These are phyloP conservation scores for Drosophila repleta DNA, from an alignment of 1,140 invertebrate species.

Conservation along the genomic window DNA sequence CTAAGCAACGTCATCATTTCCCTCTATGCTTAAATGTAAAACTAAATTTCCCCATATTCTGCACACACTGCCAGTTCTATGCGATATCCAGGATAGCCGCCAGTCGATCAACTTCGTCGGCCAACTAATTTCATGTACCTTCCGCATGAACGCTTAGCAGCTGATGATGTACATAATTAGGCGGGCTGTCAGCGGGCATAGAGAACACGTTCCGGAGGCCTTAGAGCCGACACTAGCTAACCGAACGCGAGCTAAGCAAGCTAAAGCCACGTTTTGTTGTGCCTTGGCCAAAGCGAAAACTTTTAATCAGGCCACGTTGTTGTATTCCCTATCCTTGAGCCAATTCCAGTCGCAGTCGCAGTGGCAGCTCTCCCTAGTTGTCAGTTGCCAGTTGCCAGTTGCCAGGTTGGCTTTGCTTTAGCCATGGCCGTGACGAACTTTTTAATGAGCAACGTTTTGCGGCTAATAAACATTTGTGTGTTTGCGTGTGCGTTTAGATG, in stretches of 20 bases:
- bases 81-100: background rate
- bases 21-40: background rate
- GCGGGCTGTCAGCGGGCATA: constrained; percentile 51
- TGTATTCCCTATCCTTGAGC: constrained; percentile 1
- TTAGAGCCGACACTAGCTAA: constrained; percentile 23
- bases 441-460: constrained; percentile 80
- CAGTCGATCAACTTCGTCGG: constrained; percentile 2
- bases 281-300: constrained; percentile 25
- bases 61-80: too few relatives aligned
- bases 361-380: constrained; percentile 7
- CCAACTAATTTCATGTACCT: background rate
- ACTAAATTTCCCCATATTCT: background rate
- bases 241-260: constrained; percentile 23
- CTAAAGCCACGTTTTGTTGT: constrained; percentile 31
- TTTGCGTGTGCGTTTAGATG: constrained; percentile 13
- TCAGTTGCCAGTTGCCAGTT: constrained; percentile 14
- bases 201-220: constrained; percentile 19
- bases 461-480: constrained; percentile 80
- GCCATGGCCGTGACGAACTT: constrained; percentile 66
- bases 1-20: too few relatives aligned
- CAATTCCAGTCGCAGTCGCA: constrained; percentile 18
- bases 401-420: constrained; percentile 3
- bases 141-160: constrained; percentile 6
- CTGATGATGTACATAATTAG: constrained; percentile 59
- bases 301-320: constrained; percentile 58